phyloP scores from a whole-genome alignment of 2,113 vertebrate species.

The Muscicapa adusta region DNA sequence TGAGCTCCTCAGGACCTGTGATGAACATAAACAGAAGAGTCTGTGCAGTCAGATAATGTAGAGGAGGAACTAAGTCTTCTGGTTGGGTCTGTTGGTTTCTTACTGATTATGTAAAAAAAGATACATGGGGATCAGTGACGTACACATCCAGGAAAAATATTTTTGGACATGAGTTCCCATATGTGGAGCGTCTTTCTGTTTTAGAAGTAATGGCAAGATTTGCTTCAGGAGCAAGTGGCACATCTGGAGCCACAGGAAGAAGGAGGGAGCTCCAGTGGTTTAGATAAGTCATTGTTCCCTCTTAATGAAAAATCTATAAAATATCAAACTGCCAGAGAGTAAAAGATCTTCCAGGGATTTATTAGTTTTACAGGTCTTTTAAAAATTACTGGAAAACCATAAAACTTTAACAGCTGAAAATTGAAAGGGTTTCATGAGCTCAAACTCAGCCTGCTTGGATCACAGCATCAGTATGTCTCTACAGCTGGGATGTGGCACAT shows the following conservation, averaged over 20 bases:
- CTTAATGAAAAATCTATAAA: constrained; percentile 45
- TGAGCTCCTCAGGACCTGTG: neutral
- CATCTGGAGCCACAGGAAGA: neutral
- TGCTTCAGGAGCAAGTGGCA: neutral
- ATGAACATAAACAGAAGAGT: neutral
- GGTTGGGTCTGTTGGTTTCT: neutral
- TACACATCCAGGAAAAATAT: neutral
- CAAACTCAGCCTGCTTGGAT: neutral
- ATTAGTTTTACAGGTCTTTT: constrained; percentile 25
- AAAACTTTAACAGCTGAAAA: constrained; percentile 26
- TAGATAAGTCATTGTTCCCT: constrained; percentile 1
- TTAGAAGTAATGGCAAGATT: neutral
- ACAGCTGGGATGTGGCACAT: neutral
- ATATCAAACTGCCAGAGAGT: neutral
- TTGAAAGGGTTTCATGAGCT: neutral
- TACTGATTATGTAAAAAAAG: neutral
- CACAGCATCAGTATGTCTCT: neutral
- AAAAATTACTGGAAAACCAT: constrained; percentile 38
- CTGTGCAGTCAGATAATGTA: neutral
- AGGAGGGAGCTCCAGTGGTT: neutral
- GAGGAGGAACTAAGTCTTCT: neutral
- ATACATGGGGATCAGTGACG: accelerated
- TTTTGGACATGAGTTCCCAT: neutral
- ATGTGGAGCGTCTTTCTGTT: neutral
- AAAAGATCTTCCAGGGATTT: constrained; percentile 12